Evolutionary conservation across 2,888 invertebrate genomes (phyloP).

Genomic region (Toxonevra muliebris): DNA sequence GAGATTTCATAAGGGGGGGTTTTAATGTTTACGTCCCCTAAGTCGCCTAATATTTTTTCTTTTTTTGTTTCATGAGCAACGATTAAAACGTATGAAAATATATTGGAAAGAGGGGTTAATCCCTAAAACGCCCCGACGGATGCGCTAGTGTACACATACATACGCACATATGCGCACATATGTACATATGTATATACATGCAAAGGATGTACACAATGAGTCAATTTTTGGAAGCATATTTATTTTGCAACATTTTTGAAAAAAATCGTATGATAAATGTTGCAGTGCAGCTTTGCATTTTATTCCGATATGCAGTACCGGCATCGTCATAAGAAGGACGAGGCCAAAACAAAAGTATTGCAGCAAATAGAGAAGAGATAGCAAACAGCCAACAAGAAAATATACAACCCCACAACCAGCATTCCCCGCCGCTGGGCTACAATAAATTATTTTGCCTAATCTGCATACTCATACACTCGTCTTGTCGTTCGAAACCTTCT

Average conservation of each 20-base stretch:
- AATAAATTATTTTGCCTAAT: constrained; percentile 31
- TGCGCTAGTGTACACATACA: constrained; percentile 2
- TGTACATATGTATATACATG: constrained; percentile 1
- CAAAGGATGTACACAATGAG: neutral
- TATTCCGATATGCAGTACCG: constrained; percentile 1
- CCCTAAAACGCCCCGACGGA: no score
- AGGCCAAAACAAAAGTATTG: no score
- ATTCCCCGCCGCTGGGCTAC: constrained; percentile 11
- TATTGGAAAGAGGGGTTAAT: no score
- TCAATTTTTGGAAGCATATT: constrained; percentile 6
- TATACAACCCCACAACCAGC: constrained; percentile 3
- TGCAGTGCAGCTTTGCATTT: constrained; percentile 11
- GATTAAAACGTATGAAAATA: no score
- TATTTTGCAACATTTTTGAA: constrained; percentile 24
- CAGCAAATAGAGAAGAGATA: constrained; percentile 6
- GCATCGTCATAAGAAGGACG: no score
- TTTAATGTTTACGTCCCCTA: no score
- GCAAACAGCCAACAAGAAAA: neutral
- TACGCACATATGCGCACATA: constrained; percentile 17
- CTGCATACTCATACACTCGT: constrained; percentile 19
- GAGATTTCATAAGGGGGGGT: no score
- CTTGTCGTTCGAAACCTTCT: no score
- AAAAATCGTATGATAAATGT: constrained; percentile 24
- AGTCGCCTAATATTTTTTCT: no score
- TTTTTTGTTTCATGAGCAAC: no score